Conservation (phyloP, 2,797 vertebrate species). For the Valencia hispanica region DNA sequence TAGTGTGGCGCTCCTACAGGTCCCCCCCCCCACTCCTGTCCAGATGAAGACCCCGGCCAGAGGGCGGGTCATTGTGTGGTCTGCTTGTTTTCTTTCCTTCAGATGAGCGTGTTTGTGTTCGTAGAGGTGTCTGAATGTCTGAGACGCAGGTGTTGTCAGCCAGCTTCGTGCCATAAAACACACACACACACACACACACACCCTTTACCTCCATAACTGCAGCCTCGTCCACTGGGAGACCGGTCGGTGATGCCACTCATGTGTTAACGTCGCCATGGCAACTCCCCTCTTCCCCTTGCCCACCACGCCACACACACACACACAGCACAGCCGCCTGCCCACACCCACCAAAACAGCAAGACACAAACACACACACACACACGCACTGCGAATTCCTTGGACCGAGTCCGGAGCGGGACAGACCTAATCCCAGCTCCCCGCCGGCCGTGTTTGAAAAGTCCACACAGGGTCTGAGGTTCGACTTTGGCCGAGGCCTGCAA, state of each 20-base stretch:
- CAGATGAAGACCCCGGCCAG: constrained; percentile 42
- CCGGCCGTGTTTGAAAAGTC: constrained; percentile 70
- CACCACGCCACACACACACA: constrained; percentile 78
- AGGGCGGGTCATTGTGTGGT: constrained; percentile 15
- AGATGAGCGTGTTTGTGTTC: constrained; percentile 57
- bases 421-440: constrained; percentile 68
- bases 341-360: constrained; percentile 76
- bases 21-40: constrained; percentile 40
- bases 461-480: constrained; percentile 60
- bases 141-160: constrained; percentile 78
- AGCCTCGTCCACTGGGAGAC: constrained; percentile 81
- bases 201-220: constrained; percentile 75
- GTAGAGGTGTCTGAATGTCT: constrained; percentile 62
- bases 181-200: constrained; percentile 32
- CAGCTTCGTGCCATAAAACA: constrained; percentile 40
- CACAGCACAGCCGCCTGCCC: constrained; percentile 65
- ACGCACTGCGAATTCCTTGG: constrained; percentile 57
- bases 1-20: constrained; percentile 44
- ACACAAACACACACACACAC: constrained; percentile 47
- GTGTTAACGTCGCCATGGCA: constrained; percentile 87
- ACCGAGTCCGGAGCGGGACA: constrained; percentile 66
- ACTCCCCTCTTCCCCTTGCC: constrained; percentile 83
- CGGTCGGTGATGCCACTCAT: constrained; percentile 83
- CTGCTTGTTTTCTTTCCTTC: constrained; percentile 22
- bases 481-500: constrained; percentile 60